phyloP scores from a whole-genome alignment of 2,113 vertebrate genomes.

The Microcebus lehilahytsara region DNA sequence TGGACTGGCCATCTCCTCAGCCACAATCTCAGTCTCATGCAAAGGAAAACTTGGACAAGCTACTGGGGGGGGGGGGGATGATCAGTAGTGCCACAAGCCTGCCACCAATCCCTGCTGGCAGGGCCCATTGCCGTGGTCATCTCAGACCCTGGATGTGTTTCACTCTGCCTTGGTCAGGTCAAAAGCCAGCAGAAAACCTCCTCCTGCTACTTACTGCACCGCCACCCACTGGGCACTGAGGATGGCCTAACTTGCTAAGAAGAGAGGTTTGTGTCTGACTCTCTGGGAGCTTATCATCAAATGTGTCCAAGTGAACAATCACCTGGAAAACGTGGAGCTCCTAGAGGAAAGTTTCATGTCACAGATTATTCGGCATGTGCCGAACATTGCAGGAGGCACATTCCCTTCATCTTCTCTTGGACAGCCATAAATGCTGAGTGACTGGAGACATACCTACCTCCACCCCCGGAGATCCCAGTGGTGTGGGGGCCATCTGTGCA shows the following conservation, averaged over 20 bases:
- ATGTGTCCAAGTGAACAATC: background rate
- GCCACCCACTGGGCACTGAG: background rate
- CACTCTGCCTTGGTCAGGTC: background rate
- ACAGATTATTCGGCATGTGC: accelerated
- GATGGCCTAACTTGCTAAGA: too few species aligned
- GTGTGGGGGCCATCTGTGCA: background rate
- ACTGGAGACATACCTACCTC: background rate
- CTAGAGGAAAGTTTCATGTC: background rate
- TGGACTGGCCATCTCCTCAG: background rate
- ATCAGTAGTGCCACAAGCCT: accelerated
- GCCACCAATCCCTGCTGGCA: accelerated
- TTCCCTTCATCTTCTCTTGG: background rate
- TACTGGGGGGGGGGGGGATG: too few species aligned
- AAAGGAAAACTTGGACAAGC: background rate
- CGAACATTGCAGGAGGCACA: accelerated
- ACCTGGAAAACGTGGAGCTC: background rate
- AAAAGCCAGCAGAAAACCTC: background rate
- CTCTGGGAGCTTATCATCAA: background rate
- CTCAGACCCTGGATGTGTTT: background rate
- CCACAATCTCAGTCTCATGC: background rate
- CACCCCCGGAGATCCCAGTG: background rate
- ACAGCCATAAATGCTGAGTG: background rate
- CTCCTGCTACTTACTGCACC: background rate
- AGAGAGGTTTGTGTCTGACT: background rate
- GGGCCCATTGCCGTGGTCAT: accelerated